phyloP scores from a whole-genome alignment of 2,888 invertebrate genomes.

The Crepidodera aurea region DNA sequence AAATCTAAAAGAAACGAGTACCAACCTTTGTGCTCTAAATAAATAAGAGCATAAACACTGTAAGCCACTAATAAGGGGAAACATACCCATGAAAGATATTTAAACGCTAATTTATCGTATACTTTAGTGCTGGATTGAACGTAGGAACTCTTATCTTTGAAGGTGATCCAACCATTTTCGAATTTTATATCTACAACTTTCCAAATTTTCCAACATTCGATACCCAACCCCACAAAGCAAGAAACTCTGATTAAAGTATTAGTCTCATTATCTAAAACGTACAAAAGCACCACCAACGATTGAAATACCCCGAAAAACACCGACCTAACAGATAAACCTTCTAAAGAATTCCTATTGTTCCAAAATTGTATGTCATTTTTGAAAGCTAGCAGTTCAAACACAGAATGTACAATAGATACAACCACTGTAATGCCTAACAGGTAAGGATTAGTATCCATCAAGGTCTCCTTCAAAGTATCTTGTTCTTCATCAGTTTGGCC shows the following conservation, averaged over 20 bases:
- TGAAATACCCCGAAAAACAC: constrained; percentile 99
- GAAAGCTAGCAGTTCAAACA: constrained; percentile 98
- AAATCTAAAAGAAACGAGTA: constrained; percentile 97
- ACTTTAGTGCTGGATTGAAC: constrained; percentile 91
- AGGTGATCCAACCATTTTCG: constrained; percentile 79
- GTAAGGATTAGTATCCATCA: constrained; percentile 97
- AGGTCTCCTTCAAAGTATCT: constrained; percentile 90
- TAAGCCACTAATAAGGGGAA: constrained; percentile 95
- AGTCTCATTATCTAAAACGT: constrained; percentile 98
- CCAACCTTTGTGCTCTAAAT: constrained; percentile 98
- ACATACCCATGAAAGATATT: constrained; percentile 94
- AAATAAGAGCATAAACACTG: constrained; percentile 92
- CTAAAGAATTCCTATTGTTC: constrained; percentile 96
- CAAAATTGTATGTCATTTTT: constrained; percentile 99
- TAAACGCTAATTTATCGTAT: constrained; percentile 95
- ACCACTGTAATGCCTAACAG: constrained; percentile 89
- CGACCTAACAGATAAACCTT: constrained; percentile 96
- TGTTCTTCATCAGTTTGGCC: constrained; percentile 89
- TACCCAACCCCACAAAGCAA: constrained; percentile 92
- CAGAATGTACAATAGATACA: constrained; percentile 94
- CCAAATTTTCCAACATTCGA: constrained; percentile 99
- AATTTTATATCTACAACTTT: constrained; percentile 90
- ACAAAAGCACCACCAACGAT: constrained; percentile 91
- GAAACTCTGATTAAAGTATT: constrained; percentile 95
- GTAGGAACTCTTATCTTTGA: constrained; percentile 96